Evolutionary conservation across 2,113 vertebrate species (phyloP).

Genomic region (Halcyon senegalensis): DNA sequence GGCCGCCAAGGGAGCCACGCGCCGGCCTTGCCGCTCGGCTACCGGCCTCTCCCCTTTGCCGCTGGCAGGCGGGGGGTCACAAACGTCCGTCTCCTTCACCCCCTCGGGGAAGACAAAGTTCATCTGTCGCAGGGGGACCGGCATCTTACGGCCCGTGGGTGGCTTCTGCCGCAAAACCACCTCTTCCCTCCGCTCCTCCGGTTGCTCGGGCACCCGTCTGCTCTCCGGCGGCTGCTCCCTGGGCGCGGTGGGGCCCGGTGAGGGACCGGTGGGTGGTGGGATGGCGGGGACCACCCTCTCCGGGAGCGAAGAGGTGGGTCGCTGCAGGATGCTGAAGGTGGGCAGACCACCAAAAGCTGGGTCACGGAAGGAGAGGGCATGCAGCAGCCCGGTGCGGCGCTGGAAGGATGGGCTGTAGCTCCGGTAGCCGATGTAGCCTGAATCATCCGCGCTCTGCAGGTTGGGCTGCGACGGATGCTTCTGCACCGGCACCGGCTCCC

Average conservation of each 20-base stretch:
- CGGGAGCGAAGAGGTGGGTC: not conserved
- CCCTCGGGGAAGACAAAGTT: conserved; percentile 85
- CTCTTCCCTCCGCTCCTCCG: conserved; percentile 77
- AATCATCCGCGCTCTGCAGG: conserved; percentile 83
- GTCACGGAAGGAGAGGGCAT: conserved; percentile 92
- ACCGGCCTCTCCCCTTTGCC: conserved; percentile 47
- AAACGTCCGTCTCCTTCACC: conserved; percentile 75
- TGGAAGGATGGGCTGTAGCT: conserved; percentile 97
- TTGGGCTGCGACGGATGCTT: conserved; percentile 76
- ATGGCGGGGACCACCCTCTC: not conserved
- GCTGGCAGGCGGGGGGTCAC: not conserved
- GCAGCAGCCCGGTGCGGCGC: conserved; percentile 91
- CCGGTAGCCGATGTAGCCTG: conserved; percentile 87
- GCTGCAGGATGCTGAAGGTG: conserved; percentile 76
- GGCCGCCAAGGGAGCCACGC: conserved; percentile 79
- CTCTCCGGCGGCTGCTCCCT: conserved; percentile 63
- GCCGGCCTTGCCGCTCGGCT: conserved; percentile 70
- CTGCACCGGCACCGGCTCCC: conserved; percentile 56
- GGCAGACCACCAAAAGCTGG: conserved; percentile 87
- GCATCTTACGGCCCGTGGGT: conserved; percentile 85
- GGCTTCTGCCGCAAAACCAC: conserved; percentile 94
- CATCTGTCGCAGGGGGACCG: conserved; percentile 79
- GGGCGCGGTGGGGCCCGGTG: fast-evolving
- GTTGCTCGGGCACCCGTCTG: not conserved
- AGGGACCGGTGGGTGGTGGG: fast-evolving